Conservation (phyloP, 1,140 invertebrate genomes). For the Babylonia areolata region DNA sequence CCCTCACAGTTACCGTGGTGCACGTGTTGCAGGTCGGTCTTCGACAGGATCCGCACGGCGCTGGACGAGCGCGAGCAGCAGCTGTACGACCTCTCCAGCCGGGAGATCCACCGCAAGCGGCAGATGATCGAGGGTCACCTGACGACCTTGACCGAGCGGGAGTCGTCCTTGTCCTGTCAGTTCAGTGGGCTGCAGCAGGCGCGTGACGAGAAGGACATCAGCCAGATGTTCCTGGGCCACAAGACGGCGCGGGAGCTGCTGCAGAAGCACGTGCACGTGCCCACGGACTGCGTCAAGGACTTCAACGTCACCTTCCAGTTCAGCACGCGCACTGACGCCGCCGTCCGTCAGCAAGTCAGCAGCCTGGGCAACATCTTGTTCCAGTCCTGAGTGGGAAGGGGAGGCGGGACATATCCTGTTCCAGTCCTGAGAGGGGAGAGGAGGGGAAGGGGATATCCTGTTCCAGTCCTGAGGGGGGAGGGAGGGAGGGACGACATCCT, state of each 20-base stretch:
- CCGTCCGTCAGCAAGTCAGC: slow-evolving; percentile 57
- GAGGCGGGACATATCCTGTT: too few relatives aligned
- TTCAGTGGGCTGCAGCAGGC: slow-evolving; percentile 59
- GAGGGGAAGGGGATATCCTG: neutral
- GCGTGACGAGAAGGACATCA: slow-evolving; percentile 64
- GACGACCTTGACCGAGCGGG: slow-evolving; percentile 55
- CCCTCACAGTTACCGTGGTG: too few relatives aligned
- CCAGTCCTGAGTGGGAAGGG: neutral
- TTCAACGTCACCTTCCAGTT: slow-evolving; percentile 69
- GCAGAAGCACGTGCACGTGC: slow-evolving; percentile 56
- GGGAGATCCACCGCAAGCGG: slow-evolving; percentile 66
- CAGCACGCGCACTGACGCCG: slow-evolving; percentile 61
- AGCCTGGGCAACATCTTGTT: slow-evolving; percentile 65
- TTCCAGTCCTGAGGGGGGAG: neutral
- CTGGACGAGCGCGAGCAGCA: slow-evolving; percentile 67
- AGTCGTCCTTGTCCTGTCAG: slow-evolving; percentile 55
- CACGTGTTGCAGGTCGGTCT: slow-evolving; percentile 46
- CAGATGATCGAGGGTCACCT: slow-evolving; percentile 60
- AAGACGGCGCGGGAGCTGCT: slow-evolving; percentile 64
- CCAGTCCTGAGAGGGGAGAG: neutral
- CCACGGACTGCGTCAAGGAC: slow-evolving; percentile 60
- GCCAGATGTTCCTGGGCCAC: slow-evolving; percentile 67
- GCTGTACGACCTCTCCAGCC: slow-evolving; percentile 62
- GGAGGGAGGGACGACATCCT: too few relatives aligned
- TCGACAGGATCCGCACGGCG: slow-evolving; percentile 63